Percentiles rank a stretch among this genome's conserved stretches.
These are phyloP conservation scores for Pocillopora damicornis DNA, from an alignment of 64 coral and sea anemone species.

Conservation along the genomic window DNA sequence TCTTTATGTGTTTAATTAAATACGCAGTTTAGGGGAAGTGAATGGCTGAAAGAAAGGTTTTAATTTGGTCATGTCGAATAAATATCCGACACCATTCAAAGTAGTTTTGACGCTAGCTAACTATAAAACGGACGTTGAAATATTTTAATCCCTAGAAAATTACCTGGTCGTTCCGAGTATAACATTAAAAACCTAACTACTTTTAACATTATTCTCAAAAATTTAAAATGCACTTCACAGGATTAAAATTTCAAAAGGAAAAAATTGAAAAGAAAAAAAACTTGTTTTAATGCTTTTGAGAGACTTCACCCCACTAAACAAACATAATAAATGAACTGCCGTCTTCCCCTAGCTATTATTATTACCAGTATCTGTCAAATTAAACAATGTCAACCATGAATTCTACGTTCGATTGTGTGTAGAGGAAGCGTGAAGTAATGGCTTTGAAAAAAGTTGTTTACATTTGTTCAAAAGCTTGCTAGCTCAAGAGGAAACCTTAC, in stretches of 20 bases:
- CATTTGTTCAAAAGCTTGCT: background rate
- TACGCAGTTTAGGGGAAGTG: slow-evolving; percentile 27
- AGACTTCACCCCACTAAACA: slow-evolving; percentile 40
- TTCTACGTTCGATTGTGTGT: slow-evolving; percentile 14
- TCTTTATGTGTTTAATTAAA: slow-evolving; percentile 61
- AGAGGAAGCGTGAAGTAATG: slow-evolving; percentile 35
- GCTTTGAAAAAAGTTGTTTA: slow-evolving; percentile 14
- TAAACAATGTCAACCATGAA: slow-evolving; percentile 15
- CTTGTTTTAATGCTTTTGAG: slow-evolving; percentile 19
- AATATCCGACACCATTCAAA: slow-evolving; percentile 59
- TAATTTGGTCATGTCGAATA: slow-evolving; percentile 59
- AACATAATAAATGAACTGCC: slow-evolving; percentile 32
- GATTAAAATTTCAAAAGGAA: background rate
- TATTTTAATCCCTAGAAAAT: slow-evolving; percentile 10
- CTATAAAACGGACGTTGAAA: slow-evolving; percentile 19
- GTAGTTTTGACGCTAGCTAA: slow-evolving; percentile 28
- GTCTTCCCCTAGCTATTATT: slow-evolving; percentile 22
- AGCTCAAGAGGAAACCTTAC: background rate
- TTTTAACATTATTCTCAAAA: background rate
- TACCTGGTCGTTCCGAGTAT: background rate
- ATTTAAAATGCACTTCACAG: background rate
- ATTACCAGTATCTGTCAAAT: slow-evolving; percentile 37
- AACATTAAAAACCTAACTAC: background rate
- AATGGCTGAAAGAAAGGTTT: slow-evolving; percentile 53
- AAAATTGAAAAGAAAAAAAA: no score